phyloP scores from a whole-genome alignment of 2,113 vertebrate genomes.

The Burhinus bistriatus region DNA sequence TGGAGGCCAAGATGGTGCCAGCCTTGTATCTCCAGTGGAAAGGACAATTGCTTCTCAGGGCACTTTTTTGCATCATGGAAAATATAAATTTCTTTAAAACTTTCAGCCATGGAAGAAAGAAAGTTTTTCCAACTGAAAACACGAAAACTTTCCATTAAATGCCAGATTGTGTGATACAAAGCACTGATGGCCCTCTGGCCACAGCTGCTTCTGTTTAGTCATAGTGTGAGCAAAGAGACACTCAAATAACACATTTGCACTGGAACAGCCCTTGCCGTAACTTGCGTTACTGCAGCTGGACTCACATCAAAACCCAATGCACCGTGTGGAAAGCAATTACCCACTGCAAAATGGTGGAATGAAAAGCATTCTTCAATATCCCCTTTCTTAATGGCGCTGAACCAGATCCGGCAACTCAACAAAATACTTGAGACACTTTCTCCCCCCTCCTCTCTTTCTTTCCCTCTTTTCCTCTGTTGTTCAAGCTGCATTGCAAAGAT shows the following conservation, averaged over 20 bases:
- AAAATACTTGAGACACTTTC: constrained; percentile 14
- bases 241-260: constrained; percentile 69
- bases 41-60: constrained; percentile 20
- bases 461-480: not conserved
- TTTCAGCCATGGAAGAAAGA: constrained; percentile 52
- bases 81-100: constrained; percentile 64
- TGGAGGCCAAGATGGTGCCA: not conserved
- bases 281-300: constrained; percentile 72
- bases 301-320: constrained; percentile 68
- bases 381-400: constrained; percentile 50
- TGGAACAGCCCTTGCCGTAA: constrained; percentile 66
- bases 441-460: not conserved
- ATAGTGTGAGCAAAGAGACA: constrained; percentile 71
- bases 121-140: constrained; percentile 50
- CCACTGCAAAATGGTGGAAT: constrained; percentile 71
- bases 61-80: constrained; percentile 36
- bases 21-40: not conserved
- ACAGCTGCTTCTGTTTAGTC: constrained; percentile 83
- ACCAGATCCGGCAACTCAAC: constrained; percentile 48
- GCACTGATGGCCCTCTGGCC: constrained; percentile 68
- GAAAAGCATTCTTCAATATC: constrained; percentile 57
- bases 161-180: constrained; percentile 67
- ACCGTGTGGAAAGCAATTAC: constrained; percentile 67
- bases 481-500: not conserved
- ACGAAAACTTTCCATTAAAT: constrained; percentile 71